Evolutionary conservation across 1,140 invertebrate species (phyloP).

Genomic region (Pseudoatta argentina): DNA sequence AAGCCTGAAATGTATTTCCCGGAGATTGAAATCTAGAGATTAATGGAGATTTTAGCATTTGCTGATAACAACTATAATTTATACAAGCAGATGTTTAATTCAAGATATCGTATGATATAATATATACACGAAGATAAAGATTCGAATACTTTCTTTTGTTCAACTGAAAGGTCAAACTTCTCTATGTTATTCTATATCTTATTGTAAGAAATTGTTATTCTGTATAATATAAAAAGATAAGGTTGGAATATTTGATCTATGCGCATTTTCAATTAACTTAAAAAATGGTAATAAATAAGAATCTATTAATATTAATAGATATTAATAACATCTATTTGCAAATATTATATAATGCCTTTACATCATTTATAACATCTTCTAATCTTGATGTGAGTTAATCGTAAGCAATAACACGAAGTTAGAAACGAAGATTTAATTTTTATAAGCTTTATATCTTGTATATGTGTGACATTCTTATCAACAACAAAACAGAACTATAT

Average conservation of each 20-base stretch:
- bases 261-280: neutral
- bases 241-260: neutral
- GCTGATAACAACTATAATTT: too few relatives aligned
- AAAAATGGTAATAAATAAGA: neutral
- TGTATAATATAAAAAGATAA: neutral
- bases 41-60: neutral
- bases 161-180: neutral
- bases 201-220: neutral
- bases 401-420: neutral
- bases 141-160: neutral
- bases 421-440: neutral
- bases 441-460: neutral
- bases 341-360: neutral
- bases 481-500: neutral
- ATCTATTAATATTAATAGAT: too few relatives aligned
- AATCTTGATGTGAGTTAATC: neutral
- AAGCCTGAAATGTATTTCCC: neutral
- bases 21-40: neutral
- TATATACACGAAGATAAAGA: neutral
- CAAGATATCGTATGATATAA: neutral
- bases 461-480: neutral
- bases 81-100: too few relatives aligned
- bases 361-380: neutral
- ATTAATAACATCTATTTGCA: neutral
- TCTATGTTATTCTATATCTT: neutral